These are phyloP conservation scores for Megastigmus dorsalis DNA, from an alignment of 2,888 invertebrate genomes.

Conservation along the genomic window DNA sequence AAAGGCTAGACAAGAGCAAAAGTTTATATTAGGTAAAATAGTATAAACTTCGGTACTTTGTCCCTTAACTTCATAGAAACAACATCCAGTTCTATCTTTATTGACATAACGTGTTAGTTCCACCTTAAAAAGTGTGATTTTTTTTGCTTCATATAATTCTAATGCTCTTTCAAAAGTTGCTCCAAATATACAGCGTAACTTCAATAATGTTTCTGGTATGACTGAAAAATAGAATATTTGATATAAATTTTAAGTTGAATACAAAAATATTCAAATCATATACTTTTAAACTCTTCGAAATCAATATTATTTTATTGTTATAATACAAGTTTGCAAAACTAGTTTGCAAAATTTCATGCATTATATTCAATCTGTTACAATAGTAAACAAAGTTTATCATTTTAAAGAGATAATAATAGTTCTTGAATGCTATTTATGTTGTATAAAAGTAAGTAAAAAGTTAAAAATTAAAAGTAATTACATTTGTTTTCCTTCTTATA, in stretches of 20 bases:
- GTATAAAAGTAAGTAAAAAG: constrained; percentile 14
- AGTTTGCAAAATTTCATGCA: too few species aligned
- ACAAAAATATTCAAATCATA: too few species aligned
- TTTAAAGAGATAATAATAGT: constrained; percentile 75
- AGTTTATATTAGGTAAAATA: constrained; percentile 81
- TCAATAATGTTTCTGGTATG: constrained; percentile 77
- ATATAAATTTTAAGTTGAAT: too few species aligned
- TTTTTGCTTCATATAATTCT: constrained; percentile 79
- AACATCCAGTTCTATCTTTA: constrained; percentile 63
- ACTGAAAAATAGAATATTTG: too few species aligned
- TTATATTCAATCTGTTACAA: too few species aligned
- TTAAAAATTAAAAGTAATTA: constrained; percentile 48
- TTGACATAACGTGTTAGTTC: constrained; percentile 53
- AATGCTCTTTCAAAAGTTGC: constrained; percentile 78
- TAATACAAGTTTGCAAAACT: too few species aligned
- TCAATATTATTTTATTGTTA: too few species aligned
- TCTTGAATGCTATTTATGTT: background rate
- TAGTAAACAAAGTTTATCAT: background rate
- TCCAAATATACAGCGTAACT: constrained; percentile 79
- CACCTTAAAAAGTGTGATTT: constrained; percentile 76
- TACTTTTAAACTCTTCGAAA: too few species aligned
- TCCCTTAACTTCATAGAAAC: constrained; percentile 78
- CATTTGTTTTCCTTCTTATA: constrained; percentile 64
- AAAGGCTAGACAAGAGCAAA: constrained; percentile 82
- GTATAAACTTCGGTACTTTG: constrained; percentile 78